Base-by-base conservation (phyloP, 2,113 vertebrate species). In the Bos indicus region DNA sequence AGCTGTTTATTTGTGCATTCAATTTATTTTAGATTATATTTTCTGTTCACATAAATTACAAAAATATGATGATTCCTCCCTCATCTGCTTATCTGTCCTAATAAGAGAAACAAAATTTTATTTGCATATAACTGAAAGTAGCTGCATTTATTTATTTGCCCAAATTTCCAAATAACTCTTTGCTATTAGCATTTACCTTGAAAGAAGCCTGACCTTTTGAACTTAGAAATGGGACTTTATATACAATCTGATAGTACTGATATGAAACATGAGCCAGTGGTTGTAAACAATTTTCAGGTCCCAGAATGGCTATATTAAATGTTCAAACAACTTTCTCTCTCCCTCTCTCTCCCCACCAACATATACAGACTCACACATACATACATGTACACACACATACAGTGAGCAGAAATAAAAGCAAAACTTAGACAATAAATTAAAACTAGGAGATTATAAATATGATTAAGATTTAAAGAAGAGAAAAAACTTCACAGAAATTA, bases 1-100 rank as follows among this genome's bases (percentile, higher is more conserved):
- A 83, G 60, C 28, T 95, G 30, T 48, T 93, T 88, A 92, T 84
- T 93, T 97, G 51, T 83, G 89, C 92, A 96, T 84, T 95, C 4
- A 94, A 93, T 94, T 52, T 43, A 59, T 13, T 43, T 89, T 78
- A 91, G 62, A 95, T 97, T 28, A 92, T 88, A 81, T 64, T 87
- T 90, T 23, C 28, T 88, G 90, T 97, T 84, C 23, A 96, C 19
- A 94, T 93, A 98, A 96, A 81, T 23, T 26, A 93, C 10, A 90
- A 81, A 97, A 90, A 40, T 33, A 85, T 83, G 97, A 43, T 21
- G 2, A 94, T 60, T 26, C 7, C 43, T 96, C 97, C 28, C 36
- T 82, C 54, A 6, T 89, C 12, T 1, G 0, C 36, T 96, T 48
- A 85, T 48, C 92, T 96, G 2, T 92, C 62, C 54, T 95, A 97